Conservation (phyloP, 1,140 invertebrate genomes). For the Trichoplusia ni region DNA sequence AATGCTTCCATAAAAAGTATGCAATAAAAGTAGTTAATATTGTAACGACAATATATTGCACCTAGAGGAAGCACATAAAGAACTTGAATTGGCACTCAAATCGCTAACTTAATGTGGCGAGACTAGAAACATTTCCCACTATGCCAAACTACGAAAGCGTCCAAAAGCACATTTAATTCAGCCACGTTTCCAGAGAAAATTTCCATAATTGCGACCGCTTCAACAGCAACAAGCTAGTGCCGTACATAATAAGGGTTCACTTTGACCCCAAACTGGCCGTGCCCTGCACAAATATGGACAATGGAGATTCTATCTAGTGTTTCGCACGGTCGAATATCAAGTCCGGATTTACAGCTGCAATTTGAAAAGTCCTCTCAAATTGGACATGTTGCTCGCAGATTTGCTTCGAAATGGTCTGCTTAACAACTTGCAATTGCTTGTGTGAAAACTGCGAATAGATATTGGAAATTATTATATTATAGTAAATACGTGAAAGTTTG, state of each 20-base stretch:
- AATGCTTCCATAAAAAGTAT: too few species aligned
- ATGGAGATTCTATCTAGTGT: slow-evolving; percentile 41
- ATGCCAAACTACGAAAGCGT: slow-evolving; percentile 6
- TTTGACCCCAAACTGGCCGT: slow-evolving; percentile 38
- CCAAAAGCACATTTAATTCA: slow-evolving; percentile 24
- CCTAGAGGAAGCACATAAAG: neutral
- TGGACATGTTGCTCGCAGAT: slow-evolving; percentile 12
- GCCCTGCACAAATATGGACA: slow-evolving; percentile 40
- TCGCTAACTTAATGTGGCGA: slow-evolving; percentile 5
- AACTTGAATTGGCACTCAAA: neutral
- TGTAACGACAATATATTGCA: neutral
- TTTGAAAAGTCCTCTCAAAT: slow-evolving; percentile 30
- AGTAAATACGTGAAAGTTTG: neutral
- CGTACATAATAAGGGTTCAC: slow-evolving; percentile 43
- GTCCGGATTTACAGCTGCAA: slow-evolving; percentile 32
- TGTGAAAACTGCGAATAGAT: neutral
- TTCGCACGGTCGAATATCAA: slow-evolving; percentile 43
- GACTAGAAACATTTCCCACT: slow-evolving; percentile 9
- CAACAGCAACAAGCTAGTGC: slow-evolving; percentile 32
- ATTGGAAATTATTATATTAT: neutral
- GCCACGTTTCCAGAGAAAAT: slow-evolving; percentile 32
- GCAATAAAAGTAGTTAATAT: too few species aligned
- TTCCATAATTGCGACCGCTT: slow-evolving; percentile 37
- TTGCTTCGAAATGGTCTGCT: slow-evolving; percentile 17
- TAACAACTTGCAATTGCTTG: slow-evolving; percentile 12